phyloP scores from a whole-genome alignment of 2,113 vertebrate species.

The Gadus macrocephalus region DNA sequence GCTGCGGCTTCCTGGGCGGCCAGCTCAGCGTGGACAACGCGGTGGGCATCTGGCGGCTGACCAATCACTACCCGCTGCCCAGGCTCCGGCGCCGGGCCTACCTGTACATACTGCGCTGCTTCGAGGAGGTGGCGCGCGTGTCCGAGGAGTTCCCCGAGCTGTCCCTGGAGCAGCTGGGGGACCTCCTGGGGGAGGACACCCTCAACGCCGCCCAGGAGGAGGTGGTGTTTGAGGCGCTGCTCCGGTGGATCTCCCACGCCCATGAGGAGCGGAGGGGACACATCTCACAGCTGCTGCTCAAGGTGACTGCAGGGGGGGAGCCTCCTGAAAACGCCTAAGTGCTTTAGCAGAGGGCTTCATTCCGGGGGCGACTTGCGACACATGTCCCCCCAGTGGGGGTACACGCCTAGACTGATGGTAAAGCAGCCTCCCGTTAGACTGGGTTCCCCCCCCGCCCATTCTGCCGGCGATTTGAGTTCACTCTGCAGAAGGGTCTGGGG shows the following conservation, averaged over 20 bases:
- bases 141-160: slow-evolving; percentile 76
- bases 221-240: slow-evolving; percentile 25
- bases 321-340: too few species aligned
- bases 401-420: too few species aligned
- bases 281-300: slow-evolving; percentile 25
- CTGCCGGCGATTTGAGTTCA: too few species aligned
- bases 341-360: too few species aligned
- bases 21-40: slow-evolving; percentile 75
- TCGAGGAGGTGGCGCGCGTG: slow-evolving; percentile 58
- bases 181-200: slow-evolving; percentile 64
- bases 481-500: too few species aligned
- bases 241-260: slow-evolving; percentile 27
- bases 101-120: slow-evolving; percentile 76
- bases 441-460: too few species aligned
- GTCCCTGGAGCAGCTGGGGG: slow-evolving; percentile 62
- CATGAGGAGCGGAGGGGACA: slow-evolving; percentile 13
- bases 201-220: slow-evolving; percentile 35
- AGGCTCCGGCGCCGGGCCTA: slow-evolving; percentile 68
- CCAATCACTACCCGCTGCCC: slow-evolving; percentile 57
- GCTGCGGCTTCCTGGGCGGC: slow-evolving; percentile 72
- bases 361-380: too few species aligned
- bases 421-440: too few species aligned
- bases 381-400: too few species aligned
- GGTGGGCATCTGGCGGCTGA: slow-evolving; percentile 76
- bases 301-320: slow-evolving; percentile 30